Base-by-base conservation (phyloP, 2,113 vertebrate genomes). In the Chaenocephalus aceratus region DNA sequence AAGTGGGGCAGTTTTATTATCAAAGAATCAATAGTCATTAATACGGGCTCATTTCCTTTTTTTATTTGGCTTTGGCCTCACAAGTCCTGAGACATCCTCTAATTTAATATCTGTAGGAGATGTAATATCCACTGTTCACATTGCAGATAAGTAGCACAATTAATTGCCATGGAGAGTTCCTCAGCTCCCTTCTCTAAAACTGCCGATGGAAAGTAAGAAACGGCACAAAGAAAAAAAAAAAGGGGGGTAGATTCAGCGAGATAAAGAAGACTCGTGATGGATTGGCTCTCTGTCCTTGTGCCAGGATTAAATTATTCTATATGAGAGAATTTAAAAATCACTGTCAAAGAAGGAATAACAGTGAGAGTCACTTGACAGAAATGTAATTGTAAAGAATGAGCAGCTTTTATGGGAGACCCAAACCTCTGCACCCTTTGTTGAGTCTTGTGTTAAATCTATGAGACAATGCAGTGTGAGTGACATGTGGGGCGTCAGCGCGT, bases 11-110 rank as follows among this genome's bases (percentile, higher is more conserved):
- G 70, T 92, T 89, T 83, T 86, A 88, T 87, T 89, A 83, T 79
- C 82, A 85, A 88, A 88, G 67, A 86, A 93, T 93, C 93, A 88
- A 94, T 94, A 89, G 81, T 80, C 75, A 75, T 89, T 93, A 94
- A 92, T 93, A 68, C 73, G 15, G 75, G 51, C 87, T 90, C 81
- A 91, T 91, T 93, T 93, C 89, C 89, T 89, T 89, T 89, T 89
- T 90, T 88, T 79, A 86, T 94, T 92, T 91, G 82, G 79, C 77
- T 87, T 81, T 72, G 63, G 90, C 87, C 73, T 80, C 71, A 36
- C 79, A 77, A 86, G 86, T 90, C 77, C 79, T 84, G 58, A 87
- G 87, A 87, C 86, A 77, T 89, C 84, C 85, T 93, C 7, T 92
- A 92, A 91, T 92, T 90, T 87, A 89, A 91, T 91, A 90, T 89